Conservation (phyloP, 1,140 invertebrate species). For the Cardiocondyla obscurior region DNA sequence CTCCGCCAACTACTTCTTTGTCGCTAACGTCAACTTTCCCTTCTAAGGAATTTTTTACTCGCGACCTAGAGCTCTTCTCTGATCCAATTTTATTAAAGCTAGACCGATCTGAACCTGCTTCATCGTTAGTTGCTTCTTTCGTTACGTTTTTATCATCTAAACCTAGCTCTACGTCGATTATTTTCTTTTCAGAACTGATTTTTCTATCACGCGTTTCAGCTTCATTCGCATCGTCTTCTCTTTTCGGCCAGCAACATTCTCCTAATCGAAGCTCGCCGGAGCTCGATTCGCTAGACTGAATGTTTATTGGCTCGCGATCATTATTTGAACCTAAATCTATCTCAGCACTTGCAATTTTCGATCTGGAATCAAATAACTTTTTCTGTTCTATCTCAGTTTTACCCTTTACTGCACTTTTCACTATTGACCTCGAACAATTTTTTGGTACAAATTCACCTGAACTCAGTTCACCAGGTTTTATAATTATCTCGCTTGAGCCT, state of each 20-base stretch:
- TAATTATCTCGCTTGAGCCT: background rate
- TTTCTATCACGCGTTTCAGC: background rate
- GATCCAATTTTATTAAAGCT: background rate
- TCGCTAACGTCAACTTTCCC: background rate
- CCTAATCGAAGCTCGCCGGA: slow-evolving; percentile 29
- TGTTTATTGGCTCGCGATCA: background rate
- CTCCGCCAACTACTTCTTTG: slow-evolving; percentile 13
- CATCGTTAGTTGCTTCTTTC: background rate
- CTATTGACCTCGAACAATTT: background rate
- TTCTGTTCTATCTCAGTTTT: background rate
- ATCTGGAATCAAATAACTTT: background rate
- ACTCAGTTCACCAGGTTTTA: background rate
- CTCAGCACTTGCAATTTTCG: background rate
- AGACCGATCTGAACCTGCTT: background rate
- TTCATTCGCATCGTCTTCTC: background rate
- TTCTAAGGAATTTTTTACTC: background rate
- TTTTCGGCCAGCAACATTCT: slow-evolving; percentile 48
- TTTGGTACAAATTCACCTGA: background rate
- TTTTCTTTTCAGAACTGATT: background rate
- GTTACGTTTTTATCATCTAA: background rate
- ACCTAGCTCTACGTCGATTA: background rate
- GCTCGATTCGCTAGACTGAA: background rate
- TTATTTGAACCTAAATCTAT: slow-evolving; percentile 4
- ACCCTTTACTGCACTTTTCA: background rate
- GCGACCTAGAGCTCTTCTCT: background rate